Evolutionary conservation across 2,113 vertebrate genomes (phyloP).

Genomic region (Psittacula cyanocephala): DNA sequence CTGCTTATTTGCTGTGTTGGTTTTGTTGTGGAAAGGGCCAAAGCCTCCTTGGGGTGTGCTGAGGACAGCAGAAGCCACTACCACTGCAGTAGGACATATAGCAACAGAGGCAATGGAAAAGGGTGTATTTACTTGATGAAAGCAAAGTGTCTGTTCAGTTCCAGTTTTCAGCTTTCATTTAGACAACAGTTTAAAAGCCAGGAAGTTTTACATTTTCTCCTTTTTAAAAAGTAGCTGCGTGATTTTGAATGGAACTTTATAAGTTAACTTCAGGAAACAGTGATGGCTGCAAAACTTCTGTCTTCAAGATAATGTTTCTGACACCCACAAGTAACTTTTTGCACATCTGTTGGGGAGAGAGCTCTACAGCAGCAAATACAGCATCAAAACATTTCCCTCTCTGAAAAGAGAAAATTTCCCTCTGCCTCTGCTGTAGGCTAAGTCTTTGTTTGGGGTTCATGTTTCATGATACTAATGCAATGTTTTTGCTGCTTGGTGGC

Average conservation of each 20-base stretch:
- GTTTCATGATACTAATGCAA: neutral
- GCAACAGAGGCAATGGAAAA: neutral
- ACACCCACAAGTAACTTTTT: neutral
- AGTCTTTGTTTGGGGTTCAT: neutral
- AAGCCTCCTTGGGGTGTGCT: neutral
- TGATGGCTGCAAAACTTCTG: neutral
- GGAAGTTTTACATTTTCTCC: neutral
- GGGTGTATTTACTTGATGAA: neutral
- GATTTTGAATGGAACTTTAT: neutral
- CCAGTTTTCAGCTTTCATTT: neutral
- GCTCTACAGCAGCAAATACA: neutral
- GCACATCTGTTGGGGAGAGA: accelerated
- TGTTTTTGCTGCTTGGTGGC: slow-evolving; percentile 26
- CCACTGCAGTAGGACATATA: neutral
- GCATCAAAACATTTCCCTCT: neutral
- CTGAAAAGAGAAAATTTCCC: neutral
- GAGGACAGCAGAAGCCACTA: neutral
- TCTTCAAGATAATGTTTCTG: neutral
- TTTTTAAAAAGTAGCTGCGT: neutral
- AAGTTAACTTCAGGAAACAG: neutral
- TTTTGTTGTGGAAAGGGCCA: accelerated
- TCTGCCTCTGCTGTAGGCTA: neutral
- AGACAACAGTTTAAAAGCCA: neutral
- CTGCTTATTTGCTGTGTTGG: neutral
- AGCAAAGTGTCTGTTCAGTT: neutral